Evolutionary conservation across 2,888 invertebrate genomes (phyloP), one percentile per base, ranked within the genome.

Genomic region (Leptinotarsa rubiginosa): DNA sequence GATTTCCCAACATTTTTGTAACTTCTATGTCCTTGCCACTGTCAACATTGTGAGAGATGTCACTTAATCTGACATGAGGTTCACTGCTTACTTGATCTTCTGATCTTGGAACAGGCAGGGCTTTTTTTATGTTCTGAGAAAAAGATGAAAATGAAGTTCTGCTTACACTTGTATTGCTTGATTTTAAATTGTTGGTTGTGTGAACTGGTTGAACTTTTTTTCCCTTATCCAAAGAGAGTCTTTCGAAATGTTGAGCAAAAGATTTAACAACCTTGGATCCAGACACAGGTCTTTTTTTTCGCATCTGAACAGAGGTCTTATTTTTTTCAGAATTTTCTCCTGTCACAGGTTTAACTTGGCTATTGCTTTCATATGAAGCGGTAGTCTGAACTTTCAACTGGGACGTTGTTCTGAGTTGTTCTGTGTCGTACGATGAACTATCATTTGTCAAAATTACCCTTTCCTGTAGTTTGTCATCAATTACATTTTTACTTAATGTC

Each of bases 191-290:
- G 12, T 18, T 31, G 47, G 80, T 81, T 25, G 79, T 75, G 65
- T 82, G 82, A 18, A 83, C 79, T 3, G 82, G 82, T 62, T 82
- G 80, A 54, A 80, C 80, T 15, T 69, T 64, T n/a, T 70, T 62
- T 10, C 56, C 47, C 62, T 73, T 65, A 12, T 76, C 72, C 49
- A 71, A n/a, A 5, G 78, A 72, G 1, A 77, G 65, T 7, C 64
- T 75, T 59, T 80, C 77, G 47, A 80, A 80, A 52, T 76, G 77
- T 54, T 76, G 73, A 1, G 78, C 79, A 49, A 78, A 78, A 18
- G 75, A 75, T 77, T 78, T 78, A 1, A 77, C 73, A 47, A 69
- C 66, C 69, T 68, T 69, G 56, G 64, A 18, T 65, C 31, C 75
- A 62, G 49, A 49, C 16, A 2, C 49, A 3, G 68, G 68, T 31